Percentiles rank a stretch among this genome's conserved stretches.
Conservation (phyloP, 2,113 vertebrate genomes). For the Saccopteryx bilineata region DNA sequence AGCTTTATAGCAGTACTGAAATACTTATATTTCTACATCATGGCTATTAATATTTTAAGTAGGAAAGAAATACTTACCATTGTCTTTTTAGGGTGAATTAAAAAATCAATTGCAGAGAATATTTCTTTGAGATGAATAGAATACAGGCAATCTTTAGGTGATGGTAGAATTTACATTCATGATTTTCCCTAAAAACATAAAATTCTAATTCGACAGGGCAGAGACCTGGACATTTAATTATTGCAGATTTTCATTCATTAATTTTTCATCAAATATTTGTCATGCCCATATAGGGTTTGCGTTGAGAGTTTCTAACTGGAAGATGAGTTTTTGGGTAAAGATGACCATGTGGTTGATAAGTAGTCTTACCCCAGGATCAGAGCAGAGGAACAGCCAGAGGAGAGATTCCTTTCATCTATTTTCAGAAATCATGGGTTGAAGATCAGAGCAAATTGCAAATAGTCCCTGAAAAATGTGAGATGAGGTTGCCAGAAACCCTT, state of each 20-base stretch:
- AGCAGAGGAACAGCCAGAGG: background rate
- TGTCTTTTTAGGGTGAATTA: background rate
- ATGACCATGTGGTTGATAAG: background rate
- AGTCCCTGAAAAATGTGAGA: background rate
- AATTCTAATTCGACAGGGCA: constrained; percentile 2
- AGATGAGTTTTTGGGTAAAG: background rate
- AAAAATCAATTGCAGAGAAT: constrained; percentile 19
- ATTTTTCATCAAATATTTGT: constrained; percentile 21
- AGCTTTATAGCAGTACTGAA: background rate
- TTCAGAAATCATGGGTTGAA: constrained; percentile 14
- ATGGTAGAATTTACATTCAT: background rate
- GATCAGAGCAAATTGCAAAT: background rate
- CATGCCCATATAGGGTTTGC: background rate
- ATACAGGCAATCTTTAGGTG: background rate
- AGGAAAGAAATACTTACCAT: background rate
- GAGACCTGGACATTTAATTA: background rate
- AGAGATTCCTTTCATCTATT: constrained; percentile 45
- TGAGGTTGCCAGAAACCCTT: background rate
- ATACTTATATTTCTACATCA: background rate
- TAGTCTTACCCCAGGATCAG: background rate
- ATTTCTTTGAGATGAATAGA: constrained; percentile 1
- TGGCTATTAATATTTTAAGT: background rate
- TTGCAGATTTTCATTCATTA: background rate
- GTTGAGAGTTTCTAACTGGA: background rate
- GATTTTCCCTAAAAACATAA: constrained; percentile 43